Evolutionary conservation across 2,888 invertebrate genomes (phyloP).

Genomic region (Rapana venosa): DNA sequence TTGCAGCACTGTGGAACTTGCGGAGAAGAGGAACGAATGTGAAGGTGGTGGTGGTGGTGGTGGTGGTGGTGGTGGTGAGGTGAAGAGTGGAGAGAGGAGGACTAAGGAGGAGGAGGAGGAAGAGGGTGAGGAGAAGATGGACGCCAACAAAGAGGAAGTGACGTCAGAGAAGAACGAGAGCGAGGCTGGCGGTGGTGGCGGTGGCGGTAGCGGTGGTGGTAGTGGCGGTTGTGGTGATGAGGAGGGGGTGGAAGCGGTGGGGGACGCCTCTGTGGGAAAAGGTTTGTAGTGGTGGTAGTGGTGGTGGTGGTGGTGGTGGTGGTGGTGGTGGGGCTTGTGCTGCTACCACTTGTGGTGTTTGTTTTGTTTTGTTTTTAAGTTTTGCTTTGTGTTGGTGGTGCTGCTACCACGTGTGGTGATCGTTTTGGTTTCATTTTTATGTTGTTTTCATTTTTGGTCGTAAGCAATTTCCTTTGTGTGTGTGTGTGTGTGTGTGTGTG

Average conservation of each 20-base stretch:
- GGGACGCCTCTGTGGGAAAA: not conserved
- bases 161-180: not conserved
- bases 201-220: not conserved
- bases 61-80: not conserved
- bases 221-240: not conserved
- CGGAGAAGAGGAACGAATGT: no score
- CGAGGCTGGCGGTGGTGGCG: not conserved
- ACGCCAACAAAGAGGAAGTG: constrained; percentile 37
- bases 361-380: no score
- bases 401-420: no score
- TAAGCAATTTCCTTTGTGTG: no score
- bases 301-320: not conserved
- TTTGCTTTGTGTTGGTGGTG: no score
- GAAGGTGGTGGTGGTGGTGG: constrained; percentile 23
- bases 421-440: no score
- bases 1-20: not conserved
- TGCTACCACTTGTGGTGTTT: not conserved
- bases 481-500: no score
- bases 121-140: constrained; percentile 34
- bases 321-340: not conserved
- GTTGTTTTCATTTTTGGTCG: no score
- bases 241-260: not conserved
- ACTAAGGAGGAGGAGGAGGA: not conserved
- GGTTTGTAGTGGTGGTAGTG: not conserved
- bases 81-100: not conserved